These are phyloP conservation scores for Paramisgurnus dabryanus DNA, from an alignment of 2,113 vertebrate genomes.

Conservation along the genomic window DNA sequence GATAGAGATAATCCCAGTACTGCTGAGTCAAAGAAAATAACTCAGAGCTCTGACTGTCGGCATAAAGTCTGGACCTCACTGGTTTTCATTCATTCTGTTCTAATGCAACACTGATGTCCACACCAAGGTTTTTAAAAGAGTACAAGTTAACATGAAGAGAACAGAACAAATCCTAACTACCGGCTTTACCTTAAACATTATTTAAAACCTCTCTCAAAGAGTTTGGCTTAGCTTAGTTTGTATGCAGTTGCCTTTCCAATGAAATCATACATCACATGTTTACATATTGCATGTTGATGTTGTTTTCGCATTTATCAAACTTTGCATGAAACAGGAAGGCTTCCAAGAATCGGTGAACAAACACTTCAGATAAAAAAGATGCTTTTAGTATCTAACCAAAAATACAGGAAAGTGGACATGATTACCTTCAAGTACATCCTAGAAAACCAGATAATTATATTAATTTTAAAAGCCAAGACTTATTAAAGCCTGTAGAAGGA, in stretches of 20 bases:
- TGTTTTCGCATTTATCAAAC: neutral
- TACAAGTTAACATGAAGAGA: too few species aligned
- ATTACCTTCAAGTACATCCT: too few species aligned
- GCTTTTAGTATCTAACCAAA: neutral
- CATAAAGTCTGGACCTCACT: neutral
- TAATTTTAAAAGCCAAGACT: neutral
- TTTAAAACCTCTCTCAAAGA: too few species aligned
- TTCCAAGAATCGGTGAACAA: neutral
- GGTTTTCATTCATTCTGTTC: neutral
- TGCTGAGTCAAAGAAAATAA: constrained; percentile 44
- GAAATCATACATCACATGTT: too few species aligned
- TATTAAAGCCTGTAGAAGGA: neutral
- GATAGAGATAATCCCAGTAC: constrained; percentile 47
- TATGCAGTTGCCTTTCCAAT: too few species aligned
- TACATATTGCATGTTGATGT: too few species aligned
- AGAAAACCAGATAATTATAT: neutral
- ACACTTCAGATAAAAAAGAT: neutral
- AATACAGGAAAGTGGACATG: neutral
- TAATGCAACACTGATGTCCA: too few species aligned
- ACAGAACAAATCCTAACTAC: too few species aligned
- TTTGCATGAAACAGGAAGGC: neutral
- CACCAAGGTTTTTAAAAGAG: too few species aligned
- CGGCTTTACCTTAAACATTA: too few species aligned
- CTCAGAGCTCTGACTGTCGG: neutral
- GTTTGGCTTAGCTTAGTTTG: too few species aligned